Evolutionary conservation across 2,797 vertebrate genomes (phyloP).

Genomic region (Trachops cirrhosus): DNA sequence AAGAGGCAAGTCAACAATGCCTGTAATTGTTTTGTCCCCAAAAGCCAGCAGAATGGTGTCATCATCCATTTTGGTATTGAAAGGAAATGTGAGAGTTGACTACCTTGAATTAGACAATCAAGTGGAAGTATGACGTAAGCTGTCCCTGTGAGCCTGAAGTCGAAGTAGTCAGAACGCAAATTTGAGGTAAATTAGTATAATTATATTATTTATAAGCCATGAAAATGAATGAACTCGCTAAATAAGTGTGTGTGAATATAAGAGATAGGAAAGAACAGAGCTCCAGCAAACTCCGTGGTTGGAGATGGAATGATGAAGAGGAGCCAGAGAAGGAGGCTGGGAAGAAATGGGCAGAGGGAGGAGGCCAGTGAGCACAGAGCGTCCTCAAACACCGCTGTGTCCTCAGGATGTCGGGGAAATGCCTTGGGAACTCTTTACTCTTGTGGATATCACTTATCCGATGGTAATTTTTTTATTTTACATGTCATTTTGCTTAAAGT

Average conservation of each 20-base stretch:
- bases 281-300: neutral
- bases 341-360: neutral
- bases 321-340: neutral
- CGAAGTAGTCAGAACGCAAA: neutral
- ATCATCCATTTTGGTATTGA: neutral
- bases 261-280: neutral
- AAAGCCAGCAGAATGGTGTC: neutral
- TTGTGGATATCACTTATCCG: neutral
- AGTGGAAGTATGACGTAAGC: neutral
- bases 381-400: neutral
- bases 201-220: neutral
- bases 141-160: neutral
- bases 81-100: neutral
- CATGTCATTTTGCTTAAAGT: neutral
- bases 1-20: neutral
- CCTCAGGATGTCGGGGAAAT: neutral
- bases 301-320: neutral
- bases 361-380: no score
- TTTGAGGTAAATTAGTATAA: neutral
- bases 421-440: neutral
- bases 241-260: neutral
- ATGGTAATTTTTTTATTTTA: neutral
- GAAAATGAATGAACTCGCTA: neutral
- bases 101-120: neutral
- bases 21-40: neutral